A percentile compares a stretch with the other conserved stretches of the same genome.
These are phyloP conservation scores for Limonius californicus DNA, from an alignment of 1,140 invertebrate species.

Conservation along the genomic window DNA sequence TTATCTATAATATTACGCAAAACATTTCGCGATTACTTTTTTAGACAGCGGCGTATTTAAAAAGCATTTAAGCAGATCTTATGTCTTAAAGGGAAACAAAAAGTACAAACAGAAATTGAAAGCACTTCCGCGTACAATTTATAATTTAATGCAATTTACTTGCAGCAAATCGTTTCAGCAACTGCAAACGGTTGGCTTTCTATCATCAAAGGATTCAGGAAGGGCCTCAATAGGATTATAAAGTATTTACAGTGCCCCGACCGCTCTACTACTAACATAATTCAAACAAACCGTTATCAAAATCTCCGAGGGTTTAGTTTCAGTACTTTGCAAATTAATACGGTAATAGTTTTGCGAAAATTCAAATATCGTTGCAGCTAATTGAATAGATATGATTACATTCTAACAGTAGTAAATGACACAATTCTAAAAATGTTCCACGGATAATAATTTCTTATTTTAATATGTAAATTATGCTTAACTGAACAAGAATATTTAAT, in stretches of 20 bases:
- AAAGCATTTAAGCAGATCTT: too few relatives aligned
- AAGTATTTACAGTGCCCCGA: constrained; percentile 11
- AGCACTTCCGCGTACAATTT: not conserved
- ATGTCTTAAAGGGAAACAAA: too few relatives aligned
- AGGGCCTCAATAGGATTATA: constrained; percentile 8
- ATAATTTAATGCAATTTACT: constrained; percentile 9
- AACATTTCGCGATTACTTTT: too few relatives aligned
- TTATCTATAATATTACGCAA: too few relatives aligned
- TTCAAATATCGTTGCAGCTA: not conserved
- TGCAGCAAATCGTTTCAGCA: constrained; percentile 5
- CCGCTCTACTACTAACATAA: constrained; percentile 5
- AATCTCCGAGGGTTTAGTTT: not conserved
- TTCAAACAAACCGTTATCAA: constrained; percentile 14
- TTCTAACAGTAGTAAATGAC: too few relatives aligned
- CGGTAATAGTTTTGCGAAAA: not conserved
- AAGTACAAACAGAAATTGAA: not conserved
- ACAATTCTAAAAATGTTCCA: too few relatives aligned
- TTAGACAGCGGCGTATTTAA: too few relatives aligned
- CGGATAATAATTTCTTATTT: too few relatives aligned
- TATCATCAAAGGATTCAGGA: constrained; percentile 13
- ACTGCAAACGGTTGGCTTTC: constrained; percentile 1
- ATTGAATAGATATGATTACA: too few relatives aligned
- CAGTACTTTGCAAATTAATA: not conserved
- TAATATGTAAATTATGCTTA: too few relatives aligned
- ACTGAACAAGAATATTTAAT: too few relatives aligned